Conservation (phyloP, 2,888 invertebrate species). For the Ditylenchus weischeri region DNA sequence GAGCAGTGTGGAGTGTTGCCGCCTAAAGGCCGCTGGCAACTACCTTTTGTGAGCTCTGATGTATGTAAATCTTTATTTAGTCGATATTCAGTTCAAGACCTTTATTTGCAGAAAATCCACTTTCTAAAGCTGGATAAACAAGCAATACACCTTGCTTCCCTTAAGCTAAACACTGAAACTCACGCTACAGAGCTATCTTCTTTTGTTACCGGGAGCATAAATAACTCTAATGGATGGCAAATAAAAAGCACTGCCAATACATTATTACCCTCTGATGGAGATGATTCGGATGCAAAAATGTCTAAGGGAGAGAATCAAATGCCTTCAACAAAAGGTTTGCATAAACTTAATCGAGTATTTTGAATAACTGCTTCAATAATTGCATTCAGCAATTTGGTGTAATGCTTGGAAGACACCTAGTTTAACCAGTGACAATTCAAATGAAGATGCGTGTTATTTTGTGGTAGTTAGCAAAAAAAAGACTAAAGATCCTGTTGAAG, state of each 20-base stretch:
- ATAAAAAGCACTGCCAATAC: background rate
- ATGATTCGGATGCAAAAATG: too few species aligned
- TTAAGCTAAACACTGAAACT: background rate
- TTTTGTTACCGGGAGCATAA: background rate
- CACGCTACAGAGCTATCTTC: background rate
- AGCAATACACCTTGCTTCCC: background rate
- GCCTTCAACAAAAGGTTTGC: too few species aligned
- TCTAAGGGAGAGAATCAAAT: too few species aligned
- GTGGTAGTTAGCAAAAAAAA: background rate
- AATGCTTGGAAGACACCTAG: background rate
- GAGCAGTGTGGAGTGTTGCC: conserved; percentile 21
- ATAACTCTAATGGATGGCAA: background rate
- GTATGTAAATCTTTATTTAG: background rate
- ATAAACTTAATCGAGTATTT: too few species aligned
- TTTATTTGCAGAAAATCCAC: background rate
- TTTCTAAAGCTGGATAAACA: background rate
- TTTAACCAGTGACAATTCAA: too few species aligned
- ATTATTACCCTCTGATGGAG: background rate
- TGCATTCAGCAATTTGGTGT: background rate
- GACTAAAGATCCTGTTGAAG: background rate
- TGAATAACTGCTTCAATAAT: too few species aligned
- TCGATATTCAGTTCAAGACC: background rate
- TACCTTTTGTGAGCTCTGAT: conserved; percentile 19
- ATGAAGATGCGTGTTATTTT: background rate
- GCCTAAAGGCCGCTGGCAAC: conserved; percentile 9